Percentiles rank a stretch among this genome's conserved stretches.
These are phyloP conservation scores for Dolichopus griseipennis DNA, from an alignment of 2,888 invertebrate genomes.

Conservation along the genomic window DNA sequence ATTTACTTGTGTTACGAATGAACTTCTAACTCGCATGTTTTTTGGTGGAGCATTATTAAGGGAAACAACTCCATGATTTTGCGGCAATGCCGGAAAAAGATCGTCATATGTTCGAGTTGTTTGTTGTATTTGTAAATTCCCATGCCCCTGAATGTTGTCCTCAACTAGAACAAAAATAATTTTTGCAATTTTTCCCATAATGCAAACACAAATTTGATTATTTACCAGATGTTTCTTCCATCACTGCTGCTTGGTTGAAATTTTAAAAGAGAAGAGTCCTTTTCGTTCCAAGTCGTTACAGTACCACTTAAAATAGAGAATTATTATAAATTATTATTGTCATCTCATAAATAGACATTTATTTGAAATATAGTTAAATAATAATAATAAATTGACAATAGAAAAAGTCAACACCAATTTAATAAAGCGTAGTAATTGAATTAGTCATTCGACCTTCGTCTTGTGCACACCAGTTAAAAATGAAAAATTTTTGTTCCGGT, in stretches of 20 bases:
- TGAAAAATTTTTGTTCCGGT: too few species aligned
- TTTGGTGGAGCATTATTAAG: slow-evolving; percentile 50
- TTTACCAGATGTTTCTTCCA: slow-evolving; percentile 43
- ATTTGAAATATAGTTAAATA: too few species aligned
- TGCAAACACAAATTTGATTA: neutral
- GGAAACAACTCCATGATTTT: slow-evolving; percentile 49
- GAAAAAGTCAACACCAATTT: too few species aligned
- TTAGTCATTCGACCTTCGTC: too few species aligned
- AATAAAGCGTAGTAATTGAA: too few species aligned
- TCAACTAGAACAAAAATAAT: slow-evolving; percentile 20
- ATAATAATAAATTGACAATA: too few species aligned
- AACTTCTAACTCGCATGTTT: slow-evolving; percentile 75
- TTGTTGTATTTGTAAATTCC: slow-evolving; percentile 29
- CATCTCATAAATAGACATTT: too few species aligned
- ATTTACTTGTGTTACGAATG: slow-evolving; percentile 75
- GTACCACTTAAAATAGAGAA: slow-evolving; percentile 57
- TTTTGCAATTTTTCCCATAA: slow-evolving; percentile 13
- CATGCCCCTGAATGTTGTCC: slow-evolving; percentile 34
- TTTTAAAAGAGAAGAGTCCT: slow-evolving; percentile 73
- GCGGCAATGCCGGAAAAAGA: slow-evolving; percentile 87
- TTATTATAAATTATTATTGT: too few species aligned
- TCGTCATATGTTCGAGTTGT: slow-evolving; percentile 73
- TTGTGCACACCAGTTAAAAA: too few species aligned
- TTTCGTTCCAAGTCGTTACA: slow-evolving; percentile 98
- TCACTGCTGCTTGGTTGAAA: slow-evolving; percentile 45